A percentile compares a stretch with the other conserved stretches of the same genome.
These are phyloP conservation scores for Channa striata DNA, from an alignment of 2,797 vertebrate species.

Conservation along the genomic window DNA sequence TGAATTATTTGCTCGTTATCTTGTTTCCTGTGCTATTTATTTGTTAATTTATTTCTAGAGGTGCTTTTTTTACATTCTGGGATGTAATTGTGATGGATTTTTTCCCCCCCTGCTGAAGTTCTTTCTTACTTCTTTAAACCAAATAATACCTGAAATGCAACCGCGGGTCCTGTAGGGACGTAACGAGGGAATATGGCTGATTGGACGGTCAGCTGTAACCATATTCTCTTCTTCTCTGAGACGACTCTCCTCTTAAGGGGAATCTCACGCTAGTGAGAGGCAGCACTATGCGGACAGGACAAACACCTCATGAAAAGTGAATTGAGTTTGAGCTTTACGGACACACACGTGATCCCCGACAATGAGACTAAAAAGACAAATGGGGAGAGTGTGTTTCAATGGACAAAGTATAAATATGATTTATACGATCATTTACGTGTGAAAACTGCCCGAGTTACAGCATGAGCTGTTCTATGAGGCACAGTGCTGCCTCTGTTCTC, in stretches of 20 bases:
- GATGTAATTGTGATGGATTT: conserved; percentile 66
- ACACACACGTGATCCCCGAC: conserved; percentile 30
- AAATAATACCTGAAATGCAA: conserved; percentile 83
- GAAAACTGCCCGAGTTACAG: conserved; percentile 20
- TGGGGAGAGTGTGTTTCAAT: conserved; percentile 21
- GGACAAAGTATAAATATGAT: conserved; percentile 26
- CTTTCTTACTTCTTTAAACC: conserved; percentile 78
- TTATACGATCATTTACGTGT: background rate
- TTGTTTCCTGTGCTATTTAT: conserved; percentile 76
- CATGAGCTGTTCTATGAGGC: conserved; percentile 59
- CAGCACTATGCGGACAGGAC: conserved; percentile 63
- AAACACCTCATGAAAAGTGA: conserved; percentile 29
- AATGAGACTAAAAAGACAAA: conserved; percentile 9
- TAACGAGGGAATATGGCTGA: conserved; percentile 49
- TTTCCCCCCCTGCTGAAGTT: conserved; percentile 62
- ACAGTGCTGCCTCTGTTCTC: conserved; percentile 80
- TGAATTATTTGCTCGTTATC: conserved; percentile 59
- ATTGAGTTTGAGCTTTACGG: conserved; percentile 18
- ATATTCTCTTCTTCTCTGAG: conserved; percentile 55
- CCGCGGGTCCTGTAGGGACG: conserved; percentile 50
- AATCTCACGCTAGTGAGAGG: conserved; percentile 51
- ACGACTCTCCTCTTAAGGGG: conserved; percentile 47
- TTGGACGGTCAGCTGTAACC: conserved; percentile 25
- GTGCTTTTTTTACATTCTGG: conserved; percentile 77
- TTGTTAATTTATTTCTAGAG: conserved; percentile 80